phyloP scores from a whole-genome alignment of 2,888 invertebrate genomes.

The Nudaria mundana region DNA sequence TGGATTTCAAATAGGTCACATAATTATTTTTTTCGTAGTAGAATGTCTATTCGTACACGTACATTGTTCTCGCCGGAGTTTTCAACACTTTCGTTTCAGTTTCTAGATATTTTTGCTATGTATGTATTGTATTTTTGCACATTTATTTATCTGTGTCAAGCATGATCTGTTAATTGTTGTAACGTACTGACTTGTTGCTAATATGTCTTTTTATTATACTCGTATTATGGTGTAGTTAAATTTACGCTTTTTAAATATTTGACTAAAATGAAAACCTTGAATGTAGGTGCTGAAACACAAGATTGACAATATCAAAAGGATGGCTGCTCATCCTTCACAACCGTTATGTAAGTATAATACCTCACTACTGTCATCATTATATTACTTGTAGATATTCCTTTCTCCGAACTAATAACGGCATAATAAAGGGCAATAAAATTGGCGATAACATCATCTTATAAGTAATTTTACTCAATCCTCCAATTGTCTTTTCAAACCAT shows the following conservation, averaged over 20 bases:
- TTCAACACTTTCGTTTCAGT: conserved; percentile 35
- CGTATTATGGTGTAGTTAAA: conserved; percentile 3
- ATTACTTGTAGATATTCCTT: too few relatives aligned
- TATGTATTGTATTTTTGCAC: conserved; percentile 40
- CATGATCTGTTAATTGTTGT: conserved; percentile 45
- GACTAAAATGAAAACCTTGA: conserved; percentile 32
- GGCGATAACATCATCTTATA: too few relatives aligned
- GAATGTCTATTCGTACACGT: conserved; percentile 20
- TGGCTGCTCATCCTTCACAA: conserved; percentile 97
- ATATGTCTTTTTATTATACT: conserved; percentile 26
- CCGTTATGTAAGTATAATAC: conserved; percentile 92
- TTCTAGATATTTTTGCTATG: conserved; percentile 42
- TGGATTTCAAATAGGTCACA: conserved; percentile 35
- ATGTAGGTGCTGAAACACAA: conserved; percentile 95
- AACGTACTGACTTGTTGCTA: conserved; percentile 33
- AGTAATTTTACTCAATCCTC: too few relatives aligned
- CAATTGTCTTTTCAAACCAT: too few relatives aligned
- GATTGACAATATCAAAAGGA: conserved; percentile 95
- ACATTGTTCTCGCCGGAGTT: conserved; percentile 34
- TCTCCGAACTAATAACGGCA: too few relatives aligned
- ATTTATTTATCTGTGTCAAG: conserved; percentile 39
- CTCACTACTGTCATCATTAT: not conserved
- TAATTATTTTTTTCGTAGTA: conserved; percentile 32
- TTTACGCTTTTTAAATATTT: not conserved
- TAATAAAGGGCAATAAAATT: too few relatives aligned